phyloP scores from a whole-genome alignment of 2,888 invertebrate genomes.

The Sisyra terminalis region DNA sequence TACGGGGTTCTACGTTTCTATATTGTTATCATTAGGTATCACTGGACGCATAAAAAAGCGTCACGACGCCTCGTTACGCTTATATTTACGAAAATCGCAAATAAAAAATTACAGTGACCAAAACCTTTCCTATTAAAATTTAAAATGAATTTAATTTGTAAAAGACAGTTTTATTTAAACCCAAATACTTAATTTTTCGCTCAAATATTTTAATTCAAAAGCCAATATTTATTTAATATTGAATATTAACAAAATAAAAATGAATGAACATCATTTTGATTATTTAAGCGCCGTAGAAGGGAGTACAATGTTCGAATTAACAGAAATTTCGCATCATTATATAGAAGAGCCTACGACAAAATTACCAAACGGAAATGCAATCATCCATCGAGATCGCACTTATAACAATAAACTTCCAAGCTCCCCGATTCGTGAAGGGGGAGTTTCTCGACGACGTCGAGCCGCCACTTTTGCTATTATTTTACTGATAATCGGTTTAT shows the following conservation, averaged over 20 bases:
- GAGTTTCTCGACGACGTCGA: conserved; percentile 9
- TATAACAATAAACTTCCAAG: conserved; percentile 5
- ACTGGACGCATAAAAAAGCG: no score
- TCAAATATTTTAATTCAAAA: background rate
- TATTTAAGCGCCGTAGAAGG: conserved; percentile 6
- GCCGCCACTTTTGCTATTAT: conserved; percentile 10
- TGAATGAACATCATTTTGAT: conserved; percentile 6
- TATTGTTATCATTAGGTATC: no score
- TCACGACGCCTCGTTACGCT: no score
- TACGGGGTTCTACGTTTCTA: no score
- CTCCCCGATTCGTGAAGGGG: conserved; percentile 8
- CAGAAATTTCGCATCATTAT: conserved; percentile 5
- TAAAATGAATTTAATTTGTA: background rate
- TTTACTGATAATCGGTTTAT: conserved; percentile 17
- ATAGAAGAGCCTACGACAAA: conserved; percentile 10
- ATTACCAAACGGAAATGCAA: conserved; percentile 11
- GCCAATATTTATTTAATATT: background rate
- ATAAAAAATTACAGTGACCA: no score
- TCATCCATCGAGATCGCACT: conserved; percentile 7
- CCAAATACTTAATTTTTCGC: background rate
- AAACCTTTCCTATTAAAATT: no score
- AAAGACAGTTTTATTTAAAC: background rate
- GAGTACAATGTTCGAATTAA: conserved; percentile 10
- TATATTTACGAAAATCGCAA: no score
- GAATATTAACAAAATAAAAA: background rate